phyloP scores from a whole-genome alignment of 2,113 vertebrate genomes.

The Dromas ardeola region DNA sequence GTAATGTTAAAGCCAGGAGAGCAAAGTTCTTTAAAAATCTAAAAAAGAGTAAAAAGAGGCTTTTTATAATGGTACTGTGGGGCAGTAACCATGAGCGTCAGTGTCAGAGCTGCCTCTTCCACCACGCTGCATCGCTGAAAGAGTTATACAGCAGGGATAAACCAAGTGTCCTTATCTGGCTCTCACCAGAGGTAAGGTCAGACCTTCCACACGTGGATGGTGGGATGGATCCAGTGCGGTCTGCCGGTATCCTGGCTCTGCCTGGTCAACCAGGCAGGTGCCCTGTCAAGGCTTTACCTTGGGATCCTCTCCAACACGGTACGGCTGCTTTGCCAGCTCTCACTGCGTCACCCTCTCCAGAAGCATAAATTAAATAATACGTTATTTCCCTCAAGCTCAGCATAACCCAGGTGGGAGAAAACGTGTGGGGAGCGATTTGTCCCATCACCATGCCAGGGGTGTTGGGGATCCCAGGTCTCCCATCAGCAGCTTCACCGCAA shows the following conservation, averaged over 20 bases:
- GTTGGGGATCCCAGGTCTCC: constrained; percentile 72
- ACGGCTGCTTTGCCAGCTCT: background rate
- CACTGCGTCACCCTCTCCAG: background rate
- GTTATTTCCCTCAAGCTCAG: background rate
- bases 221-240: fast-evolving
- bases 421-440: background rate
- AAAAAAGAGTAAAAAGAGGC: background rate
- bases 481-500: constrained; percentile 25
- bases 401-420: background rate
- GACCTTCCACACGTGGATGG: fast-evolving
- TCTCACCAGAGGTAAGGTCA: background rate
- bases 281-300: background rate
- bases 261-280: background rate
- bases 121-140: no score
- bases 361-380: background rate
- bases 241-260: no score
- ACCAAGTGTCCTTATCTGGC: background rate
- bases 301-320: background rate
- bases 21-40: background rate
- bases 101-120: background rate
- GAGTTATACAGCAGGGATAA: background rate
- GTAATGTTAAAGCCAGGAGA: background rate
- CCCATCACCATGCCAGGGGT: constrained; percentile 34
- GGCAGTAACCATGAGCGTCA: no score
- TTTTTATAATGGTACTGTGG: background rate